Conservation (phyloP, 1,140 invertebrate genomes). For the Drosophila tani region DNA sequence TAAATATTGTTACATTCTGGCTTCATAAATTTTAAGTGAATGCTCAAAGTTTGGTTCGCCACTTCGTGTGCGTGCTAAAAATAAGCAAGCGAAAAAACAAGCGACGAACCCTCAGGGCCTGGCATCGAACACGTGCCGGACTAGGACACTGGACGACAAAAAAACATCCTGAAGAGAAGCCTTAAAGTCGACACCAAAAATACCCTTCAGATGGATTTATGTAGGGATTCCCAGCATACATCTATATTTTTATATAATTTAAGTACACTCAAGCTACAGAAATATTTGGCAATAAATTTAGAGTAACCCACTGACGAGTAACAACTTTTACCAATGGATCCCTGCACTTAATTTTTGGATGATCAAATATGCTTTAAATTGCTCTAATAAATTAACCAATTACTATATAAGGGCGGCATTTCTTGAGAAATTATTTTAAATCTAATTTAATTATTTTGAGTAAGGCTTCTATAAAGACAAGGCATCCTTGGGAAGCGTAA, state of each 20-base stretch:
- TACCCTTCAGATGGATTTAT: not conserved
- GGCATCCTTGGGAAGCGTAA: constrained; percentile 25
- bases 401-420: no score
- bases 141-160: constrained; percentile 5
- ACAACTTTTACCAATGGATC: no score
- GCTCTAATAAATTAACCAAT: not conserved
- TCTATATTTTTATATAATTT: not conserved
- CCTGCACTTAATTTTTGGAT: not conserved
- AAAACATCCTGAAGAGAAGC: not conserved
- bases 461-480: not conserved
- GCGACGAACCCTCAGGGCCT: constrained; percentile 22
- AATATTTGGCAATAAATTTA: not conserved
- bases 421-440: not conserved
- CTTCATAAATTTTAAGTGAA: constrained; percentile 45
- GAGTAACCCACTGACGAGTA: no score
- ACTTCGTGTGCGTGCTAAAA: constrained; percentile 32
- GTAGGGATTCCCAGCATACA: not conserved
- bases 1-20: constrained; percentile 26
- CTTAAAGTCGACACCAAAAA: constrained; percentile 7
- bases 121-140: constrained; percentile 29
- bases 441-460: not conserved
- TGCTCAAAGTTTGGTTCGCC: constrained; percentile 32
- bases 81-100: constrained; percentile 30
- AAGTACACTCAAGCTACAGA: not conserved
- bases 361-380: not conserved